Evolutionary conservation across 1,140 invertebrate genomes (phyloP).

Genomic region (Drosophila albomicans): DNA sequence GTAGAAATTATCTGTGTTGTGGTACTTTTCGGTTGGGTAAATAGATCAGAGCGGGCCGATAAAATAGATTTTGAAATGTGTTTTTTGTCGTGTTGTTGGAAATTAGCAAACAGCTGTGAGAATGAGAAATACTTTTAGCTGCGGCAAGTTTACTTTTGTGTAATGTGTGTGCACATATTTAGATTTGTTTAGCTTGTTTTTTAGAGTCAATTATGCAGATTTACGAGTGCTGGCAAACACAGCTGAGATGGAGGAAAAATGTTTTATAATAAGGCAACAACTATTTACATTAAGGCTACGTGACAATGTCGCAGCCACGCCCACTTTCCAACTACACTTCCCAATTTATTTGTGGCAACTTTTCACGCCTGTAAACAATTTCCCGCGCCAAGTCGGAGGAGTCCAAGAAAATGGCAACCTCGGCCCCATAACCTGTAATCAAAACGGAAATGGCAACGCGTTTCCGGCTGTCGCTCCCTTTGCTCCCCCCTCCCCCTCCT

Average conservation of each 20-base stretch:
- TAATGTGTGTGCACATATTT: conserved; percentile 47
- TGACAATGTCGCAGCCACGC: conserved; percentile 14
- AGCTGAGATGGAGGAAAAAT: conserved; percentile 10
- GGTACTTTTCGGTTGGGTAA: background rate
- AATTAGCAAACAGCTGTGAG: conserved; percentile 54
- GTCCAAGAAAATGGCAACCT: conserved; percentile 25
- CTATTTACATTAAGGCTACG: conserved; percentile 11
- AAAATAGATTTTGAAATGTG: conserved; percentile 32
- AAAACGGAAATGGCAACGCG: conserved; percentile 60
- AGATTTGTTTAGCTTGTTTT: conserved; percentile 40
- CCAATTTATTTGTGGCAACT: conserved; percentile 51
- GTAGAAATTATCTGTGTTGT: too few species aligned
- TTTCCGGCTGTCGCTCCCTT: conserved; percentile 51
- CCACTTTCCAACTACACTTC: conserved; percentile 5
- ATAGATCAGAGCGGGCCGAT: conserved; percentile 15
- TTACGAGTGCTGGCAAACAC: conserved; percentile 39
- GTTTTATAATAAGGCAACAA: conserved; percentile 4
- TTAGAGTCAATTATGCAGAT: conserved; percentile 54
- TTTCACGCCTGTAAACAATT: conserved; percentile 58
- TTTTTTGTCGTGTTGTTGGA: conserved; percentile 33
- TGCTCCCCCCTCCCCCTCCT: background rate
- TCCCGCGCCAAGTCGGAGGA: conserved; percentile 9
- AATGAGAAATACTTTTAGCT: conserved; percentile 25
- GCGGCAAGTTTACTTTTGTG: conserved; percentile 7
- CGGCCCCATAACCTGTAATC: conserved; percentile 49